Percentiles rank a stretch among this genome's conserved stretches.
Evolutionary conservation across 2,113 vertebrate genomes (phyloP).

Genomic region (Hiodon tergisus): DNA sequence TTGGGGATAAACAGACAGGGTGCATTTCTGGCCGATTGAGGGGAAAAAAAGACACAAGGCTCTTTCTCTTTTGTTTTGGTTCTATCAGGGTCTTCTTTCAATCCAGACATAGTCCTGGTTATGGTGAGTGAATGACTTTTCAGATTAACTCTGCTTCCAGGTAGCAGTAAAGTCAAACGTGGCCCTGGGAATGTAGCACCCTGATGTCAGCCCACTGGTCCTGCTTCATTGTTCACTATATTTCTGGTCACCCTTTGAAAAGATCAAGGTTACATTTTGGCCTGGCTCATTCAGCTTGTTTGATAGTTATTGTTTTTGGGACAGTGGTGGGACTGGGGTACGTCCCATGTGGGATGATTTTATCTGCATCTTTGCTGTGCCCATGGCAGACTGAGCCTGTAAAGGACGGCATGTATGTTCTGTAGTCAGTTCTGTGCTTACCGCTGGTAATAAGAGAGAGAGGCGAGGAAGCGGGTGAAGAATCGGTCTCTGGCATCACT

Average conservation of each 20-base stretch:
- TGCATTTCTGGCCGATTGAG: conserved; percentile 28
- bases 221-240: neutral
- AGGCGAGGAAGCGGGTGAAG: neutral
- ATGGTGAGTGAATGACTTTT: conserved; percentile 25
- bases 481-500: neutral
- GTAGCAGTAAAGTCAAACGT: neutral
- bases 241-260: neutral
- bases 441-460: neutral
- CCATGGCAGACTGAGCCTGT: conserved; percentile 40
- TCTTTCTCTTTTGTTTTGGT: conserved; percentile 16
- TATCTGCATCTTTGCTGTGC: conserved; percentile 23
- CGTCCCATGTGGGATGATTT: conserved; percentile 31
- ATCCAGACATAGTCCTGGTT: neutral
- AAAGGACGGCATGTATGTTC: conserved; percentile 36
- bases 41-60: conserved; percentile 21
- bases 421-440: conserved; percentile 43
- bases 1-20: conserved; percentile 34
- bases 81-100: neutral
- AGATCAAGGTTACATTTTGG: neutral
- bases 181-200: neutral
- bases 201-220: neutral
- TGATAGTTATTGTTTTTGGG: neutral
- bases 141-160: conserved; percentile 2
- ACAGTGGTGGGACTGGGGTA: conserved; percentile 33
- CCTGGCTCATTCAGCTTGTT: neutral